phyloP scores from a whole-genome alignment of 2,888 invertebrate species.

The Stenurella melanura region DNA sequence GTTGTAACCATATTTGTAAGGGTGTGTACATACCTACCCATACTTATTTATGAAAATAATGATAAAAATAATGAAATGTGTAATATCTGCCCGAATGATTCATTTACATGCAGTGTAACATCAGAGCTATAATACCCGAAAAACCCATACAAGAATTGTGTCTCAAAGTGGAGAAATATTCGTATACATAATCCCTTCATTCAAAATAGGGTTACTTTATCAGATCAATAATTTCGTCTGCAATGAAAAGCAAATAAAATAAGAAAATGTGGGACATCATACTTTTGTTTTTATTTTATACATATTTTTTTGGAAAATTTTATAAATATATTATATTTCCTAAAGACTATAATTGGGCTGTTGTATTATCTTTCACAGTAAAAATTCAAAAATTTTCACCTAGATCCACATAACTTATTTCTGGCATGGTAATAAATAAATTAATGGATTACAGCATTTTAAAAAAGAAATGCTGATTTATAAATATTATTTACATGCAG shows the following conservation, averaged over 20 bases:
- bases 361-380: background rate
- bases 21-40: no score
- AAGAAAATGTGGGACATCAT: background rate
- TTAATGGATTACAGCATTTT: background rate
- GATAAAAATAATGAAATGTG: background rate
- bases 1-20: background rate
- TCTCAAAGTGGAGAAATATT: background rate
- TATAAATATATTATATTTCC: background rate
- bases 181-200: background rate
- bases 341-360: background rate
- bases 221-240: slow-evolving; percentile 28
- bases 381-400: background rate
- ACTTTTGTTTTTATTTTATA: background rate
- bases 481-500: slow-evolving; percentile 23
- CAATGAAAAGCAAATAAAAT: background rate
- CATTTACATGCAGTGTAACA: background rate
- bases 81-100: slow-evolving; percentile 10
- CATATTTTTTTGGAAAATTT: background rate
- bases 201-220: background rate
- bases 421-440: background rate
- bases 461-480: slow-evolving; percentile 17
- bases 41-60: slow-evolving; percentile 1
- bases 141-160: background rate
- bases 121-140: background rate
- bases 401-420: background rate